These are phyloP conservation scores for Macroglossus sobrinus DNA, from an alignment of 2,113 vertebrate genomes.

Conservation along the genomic window DNA sequence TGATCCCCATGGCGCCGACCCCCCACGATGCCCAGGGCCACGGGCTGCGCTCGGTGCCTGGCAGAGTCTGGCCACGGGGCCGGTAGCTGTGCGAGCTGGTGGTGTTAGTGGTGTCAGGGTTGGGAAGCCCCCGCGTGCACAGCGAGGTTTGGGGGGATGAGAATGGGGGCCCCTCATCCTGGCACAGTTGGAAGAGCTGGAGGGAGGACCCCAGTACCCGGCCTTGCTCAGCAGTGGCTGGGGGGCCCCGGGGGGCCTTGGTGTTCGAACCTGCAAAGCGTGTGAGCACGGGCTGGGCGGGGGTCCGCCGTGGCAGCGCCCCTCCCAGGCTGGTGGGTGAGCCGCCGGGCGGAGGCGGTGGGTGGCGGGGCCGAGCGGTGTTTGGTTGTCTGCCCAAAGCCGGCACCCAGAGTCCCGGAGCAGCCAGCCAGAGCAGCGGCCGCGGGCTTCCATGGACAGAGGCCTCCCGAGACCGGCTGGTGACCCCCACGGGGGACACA, in stretches of 20 bases:
- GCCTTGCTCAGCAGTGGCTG: neutral
- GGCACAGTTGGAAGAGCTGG: accelerated
- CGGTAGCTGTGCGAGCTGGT: accelerated
- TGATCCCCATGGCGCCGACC: accelerated
- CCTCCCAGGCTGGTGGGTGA: accelerated
- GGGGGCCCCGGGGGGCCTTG: accelerated
- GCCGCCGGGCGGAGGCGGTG: neutral
- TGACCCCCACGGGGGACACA: accelerated
- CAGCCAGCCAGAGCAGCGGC: too few relatives aligned
- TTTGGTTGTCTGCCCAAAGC: too few relatives aligned
- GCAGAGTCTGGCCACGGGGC: accelerated
- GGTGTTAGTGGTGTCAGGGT: accelerated
- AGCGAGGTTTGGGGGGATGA: accelerated
- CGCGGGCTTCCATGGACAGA: too few relatives aligned
- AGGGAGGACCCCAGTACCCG: neutral
- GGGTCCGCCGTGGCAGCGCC: neutral
- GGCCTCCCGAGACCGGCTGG: neutral
- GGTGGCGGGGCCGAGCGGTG: neutral
- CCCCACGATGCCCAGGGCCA: accelerated
- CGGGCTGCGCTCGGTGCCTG: accelerated
- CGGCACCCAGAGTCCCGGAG: too few relatives aligned
- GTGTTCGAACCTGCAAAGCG: neutral
- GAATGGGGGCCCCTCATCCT: accelerated
- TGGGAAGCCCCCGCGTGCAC: accelerated
- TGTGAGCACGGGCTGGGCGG: accelerated